Evolutionary conservation across 2,113 vertebrate genomes (phyloP).

Genomic region (Thunnus thynnus): DNA sequence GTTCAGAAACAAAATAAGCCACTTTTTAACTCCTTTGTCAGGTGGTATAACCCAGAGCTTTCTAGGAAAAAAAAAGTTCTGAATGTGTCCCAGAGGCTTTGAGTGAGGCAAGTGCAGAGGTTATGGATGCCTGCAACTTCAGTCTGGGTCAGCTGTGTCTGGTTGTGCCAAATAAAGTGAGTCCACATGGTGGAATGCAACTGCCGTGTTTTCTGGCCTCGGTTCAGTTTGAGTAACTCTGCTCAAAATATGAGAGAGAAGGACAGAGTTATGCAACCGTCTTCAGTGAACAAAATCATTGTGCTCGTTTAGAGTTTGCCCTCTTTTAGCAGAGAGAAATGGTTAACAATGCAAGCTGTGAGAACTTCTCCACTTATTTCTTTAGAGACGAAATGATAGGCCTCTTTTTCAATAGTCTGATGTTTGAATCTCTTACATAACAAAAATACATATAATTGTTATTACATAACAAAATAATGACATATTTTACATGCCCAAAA

Average conservation of each 20-base stretch:
- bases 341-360: no score
- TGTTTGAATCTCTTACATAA: neutral
- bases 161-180: constrained; percentile 51
- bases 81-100: constrained; percentile 46
- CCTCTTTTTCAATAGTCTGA: neutral
- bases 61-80: constrained; percentile 48
- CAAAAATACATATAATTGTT: neutral
- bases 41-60: constrained; percentile 14
- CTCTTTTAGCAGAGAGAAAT: neutral
- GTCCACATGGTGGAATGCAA: constrained; percentile 43
- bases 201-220: constrained; percentile 40
- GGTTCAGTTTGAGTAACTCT: constrained; percentile 37
- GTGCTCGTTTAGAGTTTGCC: neutral
- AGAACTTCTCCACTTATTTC: neutral
- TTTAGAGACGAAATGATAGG: neutral
- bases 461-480: constrained; percentile 11
- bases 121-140: constrained; percentile 32
- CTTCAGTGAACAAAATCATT: constrained; percentile 20
- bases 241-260: constrained; percentile 28
- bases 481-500: constrained; percentile 7
- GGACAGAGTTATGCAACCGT: constrained; percentile 16
- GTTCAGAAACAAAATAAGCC: constrained; percentile 5
- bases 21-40: constrained; percentile 11
- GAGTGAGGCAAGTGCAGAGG: constrained; percentile 16
- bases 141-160: constrained; percentile 47